phyloP scores from a whole-genome alignment of 2,888 invertebrate species.

The Physocephala rufipes region DNA sequence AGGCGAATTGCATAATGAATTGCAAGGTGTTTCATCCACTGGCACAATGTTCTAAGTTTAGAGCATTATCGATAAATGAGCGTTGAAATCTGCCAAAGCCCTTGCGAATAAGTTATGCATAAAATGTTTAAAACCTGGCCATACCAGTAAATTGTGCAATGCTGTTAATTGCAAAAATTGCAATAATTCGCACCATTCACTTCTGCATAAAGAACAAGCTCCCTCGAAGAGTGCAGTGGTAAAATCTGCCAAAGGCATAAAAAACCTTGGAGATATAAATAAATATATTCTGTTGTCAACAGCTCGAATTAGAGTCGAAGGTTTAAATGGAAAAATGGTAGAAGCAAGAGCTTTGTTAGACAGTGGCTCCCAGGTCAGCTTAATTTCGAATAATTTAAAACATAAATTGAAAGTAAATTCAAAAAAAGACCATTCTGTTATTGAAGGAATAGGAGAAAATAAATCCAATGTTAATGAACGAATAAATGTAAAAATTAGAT shows the following conservation, averaged over 20 bases:
- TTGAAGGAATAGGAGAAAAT: too few relatives aligned
- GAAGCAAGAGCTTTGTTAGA: slow-evolving; percentile 10
- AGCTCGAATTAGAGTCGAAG: background rate
- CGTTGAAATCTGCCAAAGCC: background rate
- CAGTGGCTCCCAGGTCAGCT: background rate
- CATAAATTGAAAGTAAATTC: background rate
- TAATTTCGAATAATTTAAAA: slow-evolving; percentile 2
- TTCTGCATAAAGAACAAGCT: background rate
- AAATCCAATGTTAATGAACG: background rate
- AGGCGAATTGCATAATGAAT: background rate
- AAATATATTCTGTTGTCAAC: slow-evolving; percentile 6
- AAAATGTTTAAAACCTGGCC: background rate
- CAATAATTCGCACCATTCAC: background rate
- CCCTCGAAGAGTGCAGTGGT: background rate
- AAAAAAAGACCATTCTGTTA: background rate
- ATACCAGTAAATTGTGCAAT: background rate
- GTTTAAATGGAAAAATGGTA: background rate
- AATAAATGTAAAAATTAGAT: slow-evolving; percentile 1
- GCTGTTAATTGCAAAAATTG: slow-evolving; percentile 8
- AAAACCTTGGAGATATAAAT: background rate
- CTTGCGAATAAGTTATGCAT: slow-evolving; percentile 1
- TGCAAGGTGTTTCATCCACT: background rate
- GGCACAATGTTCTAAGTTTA: background rate
- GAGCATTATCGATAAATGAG: background rate
- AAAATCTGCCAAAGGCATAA: background rate